Evolutionary conservation across 2,797 vertebrate species (phyloP).

Genomic region (Acestrorhynchus altus): DNA sequence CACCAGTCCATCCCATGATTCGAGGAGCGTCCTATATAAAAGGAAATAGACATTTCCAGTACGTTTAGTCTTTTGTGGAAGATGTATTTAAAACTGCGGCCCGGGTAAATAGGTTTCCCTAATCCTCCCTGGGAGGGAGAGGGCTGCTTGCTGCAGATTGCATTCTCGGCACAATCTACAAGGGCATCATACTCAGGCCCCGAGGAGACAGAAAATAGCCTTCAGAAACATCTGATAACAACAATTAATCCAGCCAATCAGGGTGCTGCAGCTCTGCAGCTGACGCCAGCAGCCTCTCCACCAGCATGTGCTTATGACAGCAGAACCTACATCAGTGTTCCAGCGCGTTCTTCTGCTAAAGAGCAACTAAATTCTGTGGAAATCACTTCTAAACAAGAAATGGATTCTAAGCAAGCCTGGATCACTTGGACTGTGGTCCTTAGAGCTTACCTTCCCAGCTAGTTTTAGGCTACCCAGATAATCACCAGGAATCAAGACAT

Average conservation of each 20-base stretch:
- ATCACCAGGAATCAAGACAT: background rate
- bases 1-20: background rate
- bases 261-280: constrained; percentile 57
- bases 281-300: constrained; percentile 44
- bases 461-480: background rate
- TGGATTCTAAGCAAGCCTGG: background rate
- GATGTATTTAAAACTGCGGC: constrained; percentile 47
- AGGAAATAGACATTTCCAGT: constrained; percentile 33
- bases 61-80: constrained; percentile 24
- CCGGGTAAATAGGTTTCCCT: constrained; percentile 68
- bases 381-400: constrained; percentile 1
- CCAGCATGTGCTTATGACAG: constrained; percentile 64
- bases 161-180: constrained; percentile 72
- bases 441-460: background rate
- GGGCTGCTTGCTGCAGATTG: constrained; percentile 76
- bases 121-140: constrained; percentile 74
- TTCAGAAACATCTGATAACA: constrained; percentile 75
- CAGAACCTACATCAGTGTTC: constrained; percentile 17
- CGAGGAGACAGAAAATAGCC: constrained; percentile 60
- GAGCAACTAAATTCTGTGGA: constrained; percentile 12
- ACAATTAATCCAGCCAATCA: constrained; percentile 74
- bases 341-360: constrained; percentile 22
- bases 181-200: constrained; percentile 70
- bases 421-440: background rate
- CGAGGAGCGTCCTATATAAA: constrained; percentile 4